A percentile compares a stretch with the other conserved stretches of the same genome.
Evolutionary conservation across 2,113 vertebrate species (phyloP).

Genomic region (Stictonetta naevosa): DNA sequence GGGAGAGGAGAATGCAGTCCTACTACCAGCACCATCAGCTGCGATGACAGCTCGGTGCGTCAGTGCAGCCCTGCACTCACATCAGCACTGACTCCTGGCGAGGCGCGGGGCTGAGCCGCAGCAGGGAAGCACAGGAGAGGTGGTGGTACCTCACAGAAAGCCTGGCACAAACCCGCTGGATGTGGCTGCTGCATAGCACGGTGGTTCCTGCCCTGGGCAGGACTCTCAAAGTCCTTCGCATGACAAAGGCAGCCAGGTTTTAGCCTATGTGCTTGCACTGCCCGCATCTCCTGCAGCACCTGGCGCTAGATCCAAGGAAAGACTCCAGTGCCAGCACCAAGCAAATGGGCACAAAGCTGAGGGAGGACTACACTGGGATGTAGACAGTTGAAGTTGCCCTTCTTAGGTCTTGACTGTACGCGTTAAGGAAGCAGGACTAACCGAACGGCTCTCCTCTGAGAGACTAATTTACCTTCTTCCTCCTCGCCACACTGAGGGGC

Average conservation of each 20-base stretch:
- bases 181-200: not conserved
- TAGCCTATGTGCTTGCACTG: not conserved
- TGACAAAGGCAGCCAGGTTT: constrained; percentile 11
- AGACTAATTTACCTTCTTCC: not conserved
- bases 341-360: not conserved
- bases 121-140: not conserved
- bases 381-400: not conserved
- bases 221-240: constrained; percentile 21
- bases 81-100: not conserved
- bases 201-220: not conserved
- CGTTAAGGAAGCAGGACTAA: not conserved
- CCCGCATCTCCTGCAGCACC: not conserved
- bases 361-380: not conserved
- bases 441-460: not conserved
- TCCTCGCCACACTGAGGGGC: not conserved
- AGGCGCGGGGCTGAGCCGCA: not conserved
- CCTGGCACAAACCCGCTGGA: not conserved
- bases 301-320: not conserved
- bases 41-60: not conserved
- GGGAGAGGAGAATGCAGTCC: not conserved
- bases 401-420: fast-evolving
- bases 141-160: not conserved
- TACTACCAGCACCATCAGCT: not conserved
- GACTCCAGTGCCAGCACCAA: not conserved
- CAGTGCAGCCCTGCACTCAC: not conserved